A percentile compares a stretch with the other conserved stretches of the same genome.
Conservation (phyloP, 2,797 vertebrate genomes). For the Intellagama lesueurii region DNA sequence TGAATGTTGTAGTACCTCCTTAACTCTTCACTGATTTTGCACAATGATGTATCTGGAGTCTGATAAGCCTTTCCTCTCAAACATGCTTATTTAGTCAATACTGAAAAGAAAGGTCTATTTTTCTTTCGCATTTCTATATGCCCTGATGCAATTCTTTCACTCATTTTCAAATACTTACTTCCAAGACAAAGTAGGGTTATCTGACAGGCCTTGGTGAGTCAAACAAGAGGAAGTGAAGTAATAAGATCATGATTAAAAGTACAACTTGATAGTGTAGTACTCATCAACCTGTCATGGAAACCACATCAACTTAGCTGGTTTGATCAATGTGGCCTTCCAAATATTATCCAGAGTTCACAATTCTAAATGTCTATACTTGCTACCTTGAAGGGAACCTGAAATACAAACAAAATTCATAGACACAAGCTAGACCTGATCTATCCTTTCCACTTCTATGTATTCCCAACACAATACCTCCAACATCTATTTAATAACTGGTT, state of each 20-base stretch:
- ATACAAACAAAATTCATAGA: constrained; percentile 43
- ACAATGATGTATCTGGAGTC: no score
- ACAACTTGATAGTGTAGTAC: constrained; percentile 80
- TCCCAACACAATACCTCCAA: no score
- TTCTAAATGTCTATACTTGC: constrained; percentile 70
- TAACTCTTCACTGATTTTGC: neutral
- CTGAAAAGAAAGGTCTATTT: no score
- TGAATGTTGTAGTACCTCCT: no score
- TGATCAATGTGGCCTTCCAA: constrained; percentile 83
- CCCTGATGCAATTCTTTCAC: neutral
- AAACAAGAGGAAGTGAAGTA: constrained; percentile 79
- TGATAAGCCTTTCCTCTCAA: no score
- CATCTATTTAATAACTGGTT: neutral
- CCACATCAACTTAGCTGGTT: constrained; percentile 75
- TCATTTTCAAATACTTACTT: constrained; percentile 37
- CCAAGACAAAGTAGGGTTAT: constrained; percentile 71
- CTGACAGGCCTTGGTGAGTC: constrained; percentile 76
- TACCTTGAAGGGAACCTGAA: constrained; percentile 56
- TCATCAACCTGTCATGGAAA: constrained; percentile 82
- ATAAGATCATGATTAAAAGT: constrained; percentile 84
- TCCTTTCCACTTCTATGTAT: no score
- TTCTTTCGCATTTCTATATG: neutral
- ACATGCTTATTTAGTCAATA: no score
- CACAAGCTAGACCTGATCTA: neutral
- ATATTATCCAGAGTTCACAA: constrained; percentile 76